Base-by-base conservation (phyloP, 2,888 invertebrate genomes). In the Zeuzera pyrina region DNA sequence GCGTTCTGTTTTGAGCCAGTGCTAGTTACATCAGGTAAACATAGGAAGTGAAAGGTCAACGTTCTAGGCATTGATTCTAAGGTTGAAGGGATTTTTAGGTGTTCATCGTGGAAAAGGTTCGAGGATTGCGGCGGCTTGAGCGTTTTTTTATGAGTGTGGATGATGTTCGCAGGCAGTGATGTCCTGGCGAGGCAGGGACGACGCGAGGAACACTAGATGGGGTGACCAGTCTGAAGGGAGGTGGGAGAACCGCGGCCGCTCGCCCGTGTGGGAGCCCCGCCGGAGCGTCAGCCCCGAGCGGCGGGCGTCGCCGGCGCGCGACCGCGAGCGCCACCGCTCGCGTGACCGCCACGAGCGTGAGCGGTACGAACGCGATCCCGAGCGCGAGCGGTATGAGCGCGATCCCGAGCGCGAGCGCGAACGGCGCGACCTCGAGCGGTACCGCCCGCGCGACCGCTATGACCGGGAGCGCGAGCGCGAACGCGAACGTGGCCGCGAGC, bases 161-260 rank as follows among this genome's bases (percentile, higher is more conserved):
- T 57, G 65, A 64, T 78, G 71, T 79, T 79, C 73, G 53, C 81
- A 79, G 81, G 72, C 61, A 33, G 25, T 52, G 50, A 79, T 79
- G 81, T 79, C 79, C 56, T 76, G 81, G 79, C 68, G 81, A 35
- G 65, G 62, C 42, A 61, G 74, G 34, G 74, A 77, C 39, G 74
- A 71, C 41, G 64, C 77, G 33, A 52, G 54, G 34, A 10, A 10
- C 24, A 49, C 68, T 39, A 65, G 77, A 12, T 77, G 78, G 77
- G 65, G 60, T 38, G 67, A 64, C 12, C 39, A 42, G 26, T 41
- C 50, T 12, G 41, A 45, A 30, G 40, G 43, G 36, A 40, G 46
- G 41, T 49, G 50, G 32, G 51, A 49, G 35, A 15, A 14, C 12
- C 57, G 67, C 19, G 45, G 53, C 15, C 69, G 76, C 21, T 62